Evolutionary conservation across 2,113 vertebrate genomes (phyloP).

Genomic region (Heterotilapia buettikoferi): DNA sequence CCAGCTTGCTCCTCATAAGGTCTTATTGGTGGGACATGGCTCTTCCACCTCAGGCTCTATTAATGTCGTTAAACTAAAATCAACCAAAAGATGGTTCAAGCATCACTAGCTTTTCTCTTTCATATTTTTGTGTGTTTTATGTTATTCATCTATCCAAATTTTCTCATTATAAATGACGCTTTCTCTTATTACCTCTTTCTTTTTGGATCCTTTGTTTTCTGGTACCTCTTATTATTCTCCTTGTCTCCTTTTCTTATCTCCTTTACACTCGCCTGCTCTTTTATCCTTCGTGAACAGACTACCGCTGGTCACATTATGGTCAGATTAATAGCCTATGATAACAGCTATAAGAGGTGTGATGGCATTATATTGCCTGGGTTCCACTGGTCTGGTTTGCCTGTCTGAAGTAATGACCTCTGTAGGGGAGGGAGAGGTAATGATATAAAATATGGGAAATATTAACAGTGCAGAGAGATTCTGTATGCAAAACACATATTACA

Average conservation of each 20-base stretch:
- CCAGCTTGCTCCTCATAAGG: conserved; percentile 24
- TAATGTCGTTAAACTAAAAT: conserved; percentile 49
- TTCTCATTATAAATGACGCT: not conserved
- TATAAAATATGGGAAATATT: not conserved
- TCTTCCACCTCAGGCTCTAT: conserved; percentile 18
- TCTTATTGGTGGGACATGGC: conserved; percentile 32
- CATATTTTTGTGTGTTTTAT: not conserved
- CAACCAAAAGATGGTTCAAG: conserved; percentile 5
- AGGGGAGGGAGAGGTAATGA: not conserved
- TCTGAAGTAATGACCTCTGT: not conserved
- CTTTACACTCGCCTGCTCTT: not conserved
- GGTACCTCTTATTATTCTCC: not conserved
- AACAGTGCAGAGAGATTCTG: not conserved
- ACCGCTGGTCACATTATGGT: not conserved
- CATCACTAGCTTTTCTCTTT: conserved; percentile 1
- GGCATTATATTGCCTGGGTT: not conserved
- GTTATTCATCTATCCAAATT: not conserved
- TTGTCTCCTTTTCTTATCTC: not conserved
- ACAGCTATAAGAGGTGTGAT: not conserved
- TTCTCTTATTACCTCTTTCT: not conserved
- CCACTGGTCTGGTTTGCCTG: not conserved
- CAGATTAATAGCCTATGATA: conserved; percentile 7
- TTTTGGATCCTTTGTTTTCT: not conserved
- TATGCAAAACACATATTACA: not conserved
- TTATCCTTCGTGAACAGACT: not conserved